phyloP scores from a whole-genome alignment of 2,797 vertebrate genomes.

The Chromobotia macracanthus region DNA sequence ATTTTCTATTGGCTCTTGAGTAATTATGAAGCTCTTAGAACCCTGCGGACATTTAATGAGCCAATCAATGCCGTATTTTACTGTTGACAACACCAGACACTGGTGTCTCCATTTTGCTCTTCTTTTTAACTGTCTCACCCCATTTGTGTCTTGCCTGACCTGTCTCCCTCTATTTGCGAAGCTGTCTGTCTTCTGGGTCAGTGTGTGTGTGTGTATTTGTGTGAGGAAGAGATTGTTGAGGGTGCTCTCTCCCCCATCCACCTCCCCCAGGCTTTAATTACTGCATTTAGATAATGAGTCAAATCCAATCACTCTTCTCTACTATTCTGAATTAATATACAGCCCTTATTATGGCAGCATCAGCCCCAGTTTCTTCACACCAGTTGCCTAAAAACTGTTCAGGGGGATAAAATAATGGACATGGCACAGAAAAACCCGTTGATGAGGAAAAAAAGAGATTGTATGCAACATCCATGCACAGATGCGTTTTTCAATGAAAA shows the following conservation, averaged over 20 bases:
- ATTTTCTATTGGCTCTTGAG: slow-evolving; percentile 13
- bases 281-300: slow-evolving; percentile 79
- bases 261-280: slow-evolving; percentile 81
- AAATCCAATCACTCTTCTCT: slow-evolving; percentile 80
- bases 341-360: slow-evolving; percentile 73
- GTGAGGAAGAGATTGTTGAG: slow-evolving; percentile 45
- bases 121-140: slow-evolving; percentile 28
- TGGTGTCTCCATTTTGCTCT: slow-evolving; percentile 9
- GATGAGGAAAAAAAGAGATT: neutral
- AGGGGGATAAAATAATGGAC: neutral
- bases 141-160: slow-evolving; percentile 22
- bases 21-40: slow-evolving; percentile 35
- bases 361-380: slow-evolving; percentile 65
- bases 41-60: slow-evolving; percentile 53
- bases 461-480: neutral
- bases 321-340: slow-evolving; percentile 78
- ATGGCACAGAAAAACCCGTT: slow-evolving; percentile 18
- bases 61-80: slow-evolving; percentile 45
- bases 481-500: neutral
- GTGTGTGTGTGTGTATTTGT: slow-evolving; percentile 27
- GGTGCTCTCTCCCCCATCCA: slow-evolving; percentile 67
- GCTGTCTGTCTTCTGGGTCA: slow-evolving; percentile 25
- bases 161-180: slow-evolving; percentile 13
- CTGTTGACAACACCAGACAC: slow-evolving; percentile 30
- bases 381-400: slow-evolving; percentile 63